These are phyloP conservation scores for Catocala fraxini DNA, from an alignment of 2,888 invertebrate species.

Conservation along the genomic window DNA sequence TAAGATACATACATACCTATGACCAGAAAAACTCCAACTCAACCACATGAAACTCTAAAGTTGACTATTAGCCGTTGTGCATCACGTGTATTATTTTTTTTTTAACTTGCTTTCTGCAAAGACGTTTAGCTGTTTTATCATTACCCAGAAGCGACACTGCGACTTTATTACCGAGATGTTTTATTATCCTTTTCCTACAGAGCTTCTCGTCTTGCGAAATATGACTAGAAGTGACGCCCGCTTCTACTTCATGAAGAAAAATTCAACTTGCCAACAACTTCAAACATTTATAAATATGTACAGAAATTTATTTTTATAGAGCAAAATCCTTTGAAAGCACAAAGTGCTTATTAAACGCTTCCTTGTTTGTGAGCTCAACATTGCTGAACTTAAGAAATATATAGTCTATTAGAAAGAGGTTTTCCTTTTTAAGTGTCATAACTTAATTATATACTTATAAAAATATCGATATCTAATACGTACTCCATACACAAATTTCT, in stretches of 20 bases:
- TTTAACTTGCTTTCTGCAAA: not conserved
- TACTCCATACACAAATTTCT: too few species aligned
- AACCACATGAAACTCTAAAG: too few species aligned
- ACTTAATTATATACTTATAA: too few species aligned
- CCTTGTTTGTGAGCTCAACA: too few species aligned
- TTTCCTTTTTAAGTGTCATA: too few species aligned
- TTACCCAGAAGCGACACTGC: not conserved
- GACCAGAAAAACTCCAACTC: too few species aligned
- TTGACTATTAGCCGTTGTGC: too few species aligned
- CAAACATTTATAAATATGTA: constrained; percentile 21
- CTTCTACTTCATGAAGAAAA: constrained; percentile 24
- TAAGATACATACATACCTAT: too few species aligned
- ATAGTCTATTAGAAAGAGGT: too few species aligned
- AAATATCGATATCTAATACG: too few species aligned
- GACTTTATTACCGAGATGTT: constrained; percentile 16
- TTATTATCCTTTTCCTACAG: constrained; percentile 10
- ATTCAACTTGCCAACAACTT: constrained; percentile 28
- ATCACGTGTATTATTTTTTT: not conserved
- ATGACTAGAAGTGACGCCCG: constrained; percentile 27
- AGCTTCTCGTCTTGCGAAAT: constrained; percentile 30
- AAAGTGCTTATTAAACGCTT: too few species aligned
- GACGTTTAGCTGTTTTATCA: not conserved
- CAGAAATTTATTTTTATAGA: not conserved
- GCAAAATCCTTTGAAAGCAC: constrained; percentile 21
- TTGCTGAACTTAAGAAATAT: too few species aligned